Percentiles rank a stretch among this genome's conserved stretches.
phyloP scores from a whole-genome alignment of 2,113 vertebrate genomes.

The Oenanthe oenanthe region DNA sequence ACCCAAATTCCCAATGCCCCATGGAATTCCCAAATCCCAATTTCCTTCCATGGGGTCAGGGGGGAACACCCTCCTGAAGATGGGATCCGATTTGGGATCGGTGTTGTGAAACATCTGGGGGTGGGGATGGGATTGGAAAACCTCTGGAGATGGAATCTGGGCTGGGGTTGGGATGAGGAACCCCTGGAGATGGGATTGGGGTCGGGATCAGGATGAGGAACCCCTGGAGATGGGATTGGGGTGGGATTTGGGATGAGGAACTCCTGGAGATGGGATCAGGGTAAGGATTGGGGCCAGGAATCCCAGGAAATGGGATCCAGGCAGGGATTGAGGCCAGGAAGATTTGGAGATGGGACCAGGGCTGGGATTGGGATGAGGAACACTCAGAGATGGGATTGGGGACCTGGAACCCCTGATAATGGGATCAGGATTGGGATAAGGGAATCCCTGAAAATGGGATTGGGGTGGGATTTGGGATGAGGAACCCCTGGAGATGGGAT shows the following conservation, averaged over 20 bases:
- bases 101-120: neutral
- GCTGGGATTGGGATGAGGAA: too few species aligned
- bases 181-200: neutral
- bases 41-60: neutral
- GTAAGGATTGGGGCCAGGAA: too few species aligned
- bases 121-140: neutral
- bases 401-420: neutral
- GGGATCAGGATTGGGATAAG: too few species aligned
- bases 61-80: neutral
- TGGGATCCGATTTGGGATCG: accelerated
- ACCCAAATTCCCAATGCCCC: neutral
- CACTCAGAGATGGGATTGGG: neutral
- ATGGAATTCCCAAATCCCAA: neutral
- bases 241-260: too few species aligned
- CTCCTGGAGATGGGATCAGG: neutral
- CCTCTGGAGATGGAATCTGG: neutral
- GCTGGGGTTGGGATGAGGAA: too few species aligned
- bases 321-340: too few species aligned
- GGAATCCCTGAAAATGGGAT: too few species aligned
- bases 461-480: too few species aligned
- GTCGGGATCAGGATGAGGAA: too few species aligned
- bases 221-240: neutral
- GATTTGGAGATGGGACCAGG: too few species aligned
- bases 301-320: too few species aligned
- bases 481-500: too few species aligned